Evolutionary conservation across 2,888 invertebrate genomes (phyloP).

Genomic region (Synanthedon myopaeformis): DNA sequence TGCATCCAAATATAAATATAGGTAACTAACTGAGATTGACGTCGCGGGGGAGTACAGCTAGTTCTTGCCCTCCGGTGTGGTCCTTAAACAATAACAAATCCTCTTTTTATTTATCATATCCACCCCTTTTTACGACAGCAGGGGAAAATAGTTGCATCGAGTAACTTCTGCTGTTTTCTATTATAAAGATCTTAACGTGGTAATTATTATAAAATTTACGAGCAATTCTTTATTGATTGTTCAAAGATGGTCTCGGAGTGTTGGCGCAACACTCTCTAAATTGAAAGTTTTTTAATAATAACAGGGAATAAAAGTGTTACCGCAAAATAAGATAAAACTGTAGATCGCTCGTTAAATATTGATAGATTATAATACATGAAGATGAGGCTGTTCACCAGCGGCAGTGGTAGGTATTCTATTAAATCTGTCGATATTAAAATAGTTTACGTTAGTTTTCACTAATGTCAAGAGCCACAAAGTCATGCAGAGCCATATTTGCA

Average conservation of each 20-base stretch:
- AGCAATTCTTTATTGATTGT: background rate
- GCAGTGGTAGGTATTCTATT: too few species aligned
- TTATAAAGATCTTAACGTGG: background rate
- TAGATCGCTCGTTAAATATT: too few species aligned
- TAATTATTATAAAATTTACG: background rate
- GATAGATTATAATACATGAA: too few species aligned
- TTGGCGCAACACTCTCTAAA: background rate
- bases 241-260: background rate
- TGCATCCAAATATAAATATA: conserved; percentile 50
- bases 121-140: background rate
- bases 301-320: too few species aligned
- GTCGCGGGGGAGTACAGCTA: conserved; percentile 52
- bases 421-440: too few species aligned
- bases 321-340: too few species aligned
- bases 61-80: conserved; percentile 45
- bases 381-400: too few species aligned
- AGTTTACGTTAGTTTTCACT: too few species aligned
- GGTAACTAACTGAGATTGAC: conserved; percentile 32
- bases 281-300: too few species aligned
- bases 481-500: too few species aligned
- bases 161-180: too few species aligned
- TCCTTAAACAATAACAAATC: conserved; percentile 58
- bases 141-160: background rate
- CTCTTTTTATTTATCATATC: conserved; percentile 20
- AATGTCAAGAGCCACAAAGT: too few species aligned